phyloP scores from a whole-genome alignment of 2,888 invertebrate genomes.

The Drosophila macrothrix region DNA sequence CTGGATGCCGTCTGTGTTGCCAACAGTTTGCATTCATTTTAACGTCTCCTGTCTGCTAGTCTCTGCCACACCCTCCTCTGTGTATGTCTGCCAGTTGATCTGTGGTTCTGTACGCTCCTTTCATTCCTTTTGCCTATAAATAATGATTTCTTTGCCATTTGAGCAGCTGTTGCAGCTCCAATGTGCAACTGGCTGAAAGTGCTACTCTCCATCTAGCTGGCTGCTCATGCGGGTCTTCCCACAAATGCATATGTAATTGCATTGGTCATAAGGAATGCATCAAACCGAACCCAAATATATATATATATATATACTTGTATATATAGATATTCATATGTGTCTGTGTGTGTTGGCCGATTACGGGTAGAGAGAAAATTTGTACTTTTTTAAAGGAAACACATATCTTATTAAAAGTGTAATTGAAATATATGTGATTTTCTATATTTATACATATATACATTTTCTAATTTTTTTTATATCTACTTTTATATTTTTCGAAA shows the following conservation, averaged over 20 bases:
- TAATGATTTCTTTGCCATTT: conserved; percentile 71
- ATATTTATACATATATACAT: too few relatives aligned
- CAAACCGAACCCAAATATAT: conserved; percentile 19
- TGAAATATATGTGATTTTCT: neutral
- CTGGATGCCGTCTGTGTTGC: conserved; percentile 56
- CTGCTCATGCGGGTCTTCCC: conserved; percentile 49
- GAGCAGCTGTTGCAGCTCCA: conserved; percentile 39
- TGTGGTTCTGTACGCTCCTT: conserved; percentile 33
- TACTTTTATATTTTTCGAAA: neutral
- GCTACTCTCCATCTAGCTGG: neutral
- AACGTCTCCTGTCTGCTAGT: conserved; percentile 20
- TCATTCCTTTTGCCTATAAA: conserved; percentile 58
- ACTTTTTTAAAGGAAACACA: neutral
- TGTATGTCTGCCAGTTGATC: conserved; percentile 43
- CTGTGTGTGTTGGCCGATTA: neutral
- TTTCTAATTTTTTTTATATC: neutral
- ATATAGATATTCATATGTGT: neutral
- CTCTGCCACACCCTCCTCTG: neutral
- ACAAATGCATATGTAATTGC: conserved; percentile 55
- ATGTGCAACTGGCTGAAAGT: conserved; percentile 31
- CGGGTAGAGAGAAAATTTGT: neutral
- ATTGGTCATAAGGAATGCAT: conserved; percentile 21
- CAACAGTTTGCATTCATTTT: conserved; percentile 74
- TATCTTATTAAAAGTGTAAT: neutral
- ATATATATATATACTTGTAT: neutral